A percentile compares a stretch with the other conserved stretches of the same genome.
Conservation (phyloP, 2,113 vertebrate species). For the Elanoides forficatus region DNA sequence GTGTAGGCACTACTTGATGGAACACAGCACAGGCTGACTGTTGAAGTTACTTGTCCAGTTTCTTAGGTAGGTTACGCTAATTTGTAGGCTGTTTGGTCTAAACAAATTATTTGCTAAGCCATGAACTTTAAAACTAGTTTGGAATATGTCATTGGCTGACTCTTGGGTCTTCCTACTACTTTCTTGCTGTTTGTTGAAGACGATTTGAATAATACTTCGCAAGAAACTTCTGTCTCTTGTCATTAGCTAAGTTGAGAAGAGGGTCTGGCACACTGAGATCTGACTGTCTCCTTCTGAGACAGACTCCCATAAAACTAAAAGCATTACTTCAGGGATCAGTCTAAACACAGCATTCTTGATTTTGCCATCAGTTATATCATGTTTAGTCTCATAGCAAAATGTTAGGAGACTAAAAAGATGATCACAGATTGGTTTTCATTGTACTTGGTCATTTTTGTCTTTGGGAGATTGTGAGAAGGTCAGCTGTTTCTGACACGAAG, state of each 20-base stretch:
- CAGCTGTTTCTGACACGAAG: neutral
- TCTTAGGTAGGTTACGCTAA: neutral
- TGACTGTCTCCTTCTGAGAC: neutral
- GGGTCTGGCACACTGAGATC: neutral
- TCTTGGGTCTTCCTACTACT: neutral
- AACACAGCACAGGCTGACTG: neutral
- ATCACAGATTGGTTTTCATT: neutral
- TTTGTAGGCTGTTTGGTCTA: neutral
- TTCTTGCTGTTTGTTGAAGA: neutral
- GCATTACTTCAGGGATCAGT: neutral
- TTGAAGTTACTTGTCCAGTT: neutral
- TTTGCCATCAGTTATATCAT: neutral
- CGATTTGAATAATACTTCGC: neutral
- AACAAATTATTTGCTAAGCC: neutral
- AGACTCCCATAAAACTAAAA: neutral
- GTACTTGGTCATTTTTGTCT: neutral
- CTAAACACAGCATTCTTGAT: neutral
- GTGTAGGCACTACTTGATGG: neutral
- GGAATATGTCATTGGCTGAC: neutral
- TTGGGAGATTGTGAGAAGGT: neutral
- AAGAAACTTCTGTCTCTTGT: neutral
- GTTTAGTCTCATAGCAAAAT: neutral
- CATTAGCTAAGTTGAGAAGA: neutral
- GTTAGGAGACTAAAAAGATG: neutral
- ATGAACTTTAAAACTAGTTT: neutral